phyloP scores from a whole-genome alignment of 2,113 vertebrate genomes.

The Brachyhypopomus gauderio region DNA sequence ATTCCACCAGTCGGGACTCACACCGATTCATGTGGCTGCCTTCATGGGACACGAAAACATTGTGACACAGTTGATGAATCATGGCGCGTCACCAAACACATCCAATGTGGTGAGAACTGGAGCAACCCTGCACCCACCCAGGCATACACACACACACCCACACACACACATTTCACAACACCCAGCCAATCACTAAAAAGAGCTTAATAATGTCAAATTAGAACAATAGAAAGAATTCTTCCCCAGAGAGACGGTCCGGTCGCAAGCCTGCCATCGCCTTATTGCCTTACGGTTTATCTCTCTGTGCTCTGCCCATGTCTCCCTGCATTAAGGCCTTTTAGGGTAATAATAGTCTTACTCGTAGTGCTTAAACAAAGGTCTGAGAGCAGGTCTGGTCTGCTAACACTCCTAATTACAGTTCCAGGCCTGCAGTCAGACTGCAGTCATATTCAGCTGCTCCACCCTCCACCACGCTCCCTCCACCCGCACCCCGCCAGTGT shows the following conservation, averaged over 20 bases:
- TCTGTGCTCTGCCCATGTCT: background rate
- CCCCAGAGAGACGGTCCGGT: background rate
- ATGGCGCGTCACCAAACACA: slow-evolving; percentile 92
- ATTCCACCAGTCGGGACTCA: slow-evolving; percentile 87
- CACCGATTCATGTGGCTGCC: slow-evolving; percentile 97
- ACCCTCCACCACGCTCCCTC: background rate
- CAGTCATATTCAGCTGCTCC: slow-evolving; percentile 50
- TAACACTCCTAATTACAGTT: slow-evolving; percentile 53
- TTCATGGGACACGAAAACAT: slow-evolving; percentile 99
- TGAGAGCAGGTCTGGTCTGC: slow-evolving; percentile 36
- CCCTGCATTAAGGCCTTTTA: slow-evolving; percentile 34
- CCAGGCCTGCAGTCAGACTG: slow-evolving; percentile 48
- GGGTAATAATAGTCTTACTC: slow-evolving; percentile 44
- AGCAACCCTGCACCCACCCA: background rate
- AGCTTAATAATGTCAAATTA: slow-evolving; percentile 12
- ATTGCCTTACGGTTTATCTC: slow-evolving; percentile 5
- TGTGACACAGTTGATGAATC: slow-evolving; percentile 92
- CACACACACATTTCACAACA: background rate
- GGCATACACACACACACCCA: background rate
- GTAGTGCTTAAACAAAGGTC: slow-evolving; percentile 40
- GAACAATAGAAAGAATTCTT: slow-evolving; percentile 29
- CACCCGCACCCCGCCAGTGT: background rate
- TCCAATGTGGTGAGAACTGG: slow-evolving; percentile 90
- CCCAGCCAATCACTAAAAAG: slow-evolving; percentile 15
- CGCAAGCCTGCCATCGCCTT: slow-evolving; percentile 11